Conservation (phyloP, 2,888 invertebrate genomes). For the Cremastinae sp. region DNA sequence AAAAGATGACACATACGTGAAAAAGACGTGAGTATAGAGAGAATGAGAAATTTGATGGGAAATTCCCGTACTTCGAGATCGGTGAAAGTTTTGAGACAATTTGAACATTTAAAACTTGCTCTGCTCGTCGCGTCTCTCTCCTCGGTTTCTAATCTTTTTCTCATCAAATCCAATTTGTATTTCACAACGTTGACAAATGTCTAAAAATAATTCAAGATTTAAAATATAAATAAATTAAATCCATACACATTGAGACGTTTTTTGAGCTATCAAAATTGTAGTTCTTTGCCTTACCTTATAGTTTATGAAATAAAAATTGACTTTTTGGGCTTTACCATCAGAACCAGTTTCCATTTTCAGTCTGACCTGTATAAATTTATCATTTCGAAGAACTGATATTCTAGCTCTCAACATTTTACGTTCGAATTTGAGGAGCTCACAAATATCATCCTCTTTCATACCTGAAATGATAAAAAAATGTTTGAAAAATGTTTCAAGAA, state of each 20-base stretch:
- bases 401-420: constrained; percentile 94
- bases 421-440: constrained; percentile 95
- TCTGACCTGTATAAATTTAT: constrained; percentile 95
- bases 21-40: not conserved
- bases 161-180: constrained; percentile 97
- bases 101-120: constrained; percentile 96
- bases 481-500: not conserved
- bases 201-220: constrained; percentile 68
- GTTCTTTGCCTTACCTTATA: no score
- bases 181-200: constrained; percentile 98
- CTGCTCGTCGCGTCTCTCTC: constrained; percentile 96
- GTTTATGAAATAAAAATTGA: constrained; percentile 98
- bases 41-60: not conserved
- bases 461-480: constrained; percentile 77
- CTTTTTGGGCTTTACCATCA: constrained; percentile 97
- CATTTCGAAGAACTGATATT: constrained; percentile 92
- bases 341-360: constrained; percentile 96
- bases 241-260: not conserved
- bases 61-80: constrained; percentile 89
- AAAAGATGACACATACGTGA: constrained; percentile 20
- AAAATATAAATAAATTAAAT: not conserved
- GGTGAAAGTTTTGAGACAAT: constrained; percentile 95
- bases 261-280: constrained; percentile 28
- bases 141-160: constrained; percentile 96
- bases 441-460: constrained; percentile 94